phyloP scores from a whole-genome alignment of 2,888 invertebrate species.

The Eupithecia pulchellata region DNA sequence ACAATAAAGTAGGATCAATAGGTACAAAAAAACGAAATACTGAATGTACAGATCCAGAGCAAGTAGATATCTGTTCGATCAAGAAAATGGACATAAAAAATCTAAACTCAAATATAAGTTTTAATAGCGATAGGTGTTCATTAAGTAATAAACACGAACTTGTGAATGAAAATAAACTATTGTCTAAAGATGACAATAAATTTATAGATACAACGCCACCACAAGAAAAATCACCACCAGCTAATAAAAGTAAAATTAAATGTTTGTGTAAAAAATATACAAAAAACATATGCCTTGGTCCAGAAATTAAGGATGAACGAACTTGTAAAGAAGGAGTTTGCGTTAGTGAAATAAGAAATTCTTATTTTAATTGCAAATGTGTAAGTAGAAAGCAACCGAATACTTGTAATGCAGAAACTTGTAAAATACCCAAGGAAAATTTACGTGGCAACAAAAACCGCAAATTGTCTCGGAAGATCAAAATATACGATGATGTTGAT shows the following conservation, averaged over 20 bases:
- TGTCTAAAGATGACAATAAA: background rate
- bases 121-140: background rate
- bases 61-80: background rate
- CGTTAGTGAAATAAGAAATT: background rate
- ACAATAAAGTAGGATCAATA: background rate
- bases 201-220: background rate
- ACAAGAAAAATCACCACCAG: background rate
- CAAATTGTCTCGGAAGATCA: background rate
- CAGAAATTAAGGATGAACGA: slow-evolving; percentile 1
- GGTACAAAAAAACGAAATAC: no score
- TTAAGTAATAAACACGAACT: background rate
- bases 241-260: background rate
- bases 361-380: background rate
- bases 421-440: background rate
- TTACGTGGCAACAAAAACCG: background rate
- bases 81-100: background rate
- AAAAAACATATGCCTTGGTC: background rate
- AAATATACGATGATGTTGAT: background rate
- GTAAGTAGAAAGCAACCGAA: background rate
- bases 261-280: background rate
- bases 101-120: background rate
- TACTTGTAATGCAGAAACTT: background rate
- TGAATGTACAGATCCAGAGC: no score
- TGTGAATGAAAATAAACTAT: background rate
- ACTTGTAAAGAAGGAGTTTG: background rate